These are phyloP conservation scores for Acromyrmex heyeri DNA, from an alignment of 1,140 invertebrate species.

Conservation along the genomic window DNA sequence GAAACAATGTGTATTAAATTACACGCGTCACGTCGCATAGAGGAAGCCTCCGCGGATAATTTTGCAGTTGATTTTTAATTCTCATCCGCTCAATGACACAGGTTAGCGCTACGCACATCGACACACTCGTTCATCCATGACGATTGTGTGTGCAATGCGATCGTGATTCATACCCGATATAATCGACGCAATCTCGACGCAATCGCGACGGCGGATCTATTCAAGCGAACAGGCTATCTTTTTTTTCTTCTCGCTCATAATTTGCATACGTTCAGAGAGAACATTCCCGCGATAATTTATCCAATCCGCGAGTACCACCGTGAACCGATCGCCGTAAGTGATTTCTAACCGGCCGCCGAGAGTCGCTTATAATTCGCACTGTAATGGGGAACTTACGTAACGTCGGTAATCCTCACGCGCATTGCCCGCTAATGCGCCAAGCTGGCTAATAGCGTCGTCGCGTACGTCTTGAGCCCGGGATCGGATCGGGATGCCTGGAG, in stretches of 20 bases:
- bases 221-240: not conserved
- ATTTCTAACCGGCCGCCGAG: conserved; percentile 54
- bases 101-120: conserved; percentile 55
- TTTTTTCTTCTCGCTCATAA: conserved; percentile 47
- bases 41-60: conserved; percentile 35
- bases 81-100: conserved; percentile 57
- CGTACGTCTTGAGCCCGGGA: not conserved
- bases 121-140: conserved; percentile 55
- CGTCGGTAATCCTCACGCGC: conserved; percentile 50
- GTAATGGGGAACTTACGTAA: conserved; percentile 51
- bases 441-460: conserved; percentile 50
- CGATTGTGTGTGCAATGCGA: conserved; percentile 41
- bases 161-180: conserved; percentile 62
- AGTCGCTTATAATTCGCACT: conserved; percentile 58
- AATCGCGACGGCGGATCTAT: conserved; percentile 52
- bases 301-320: not conserved
- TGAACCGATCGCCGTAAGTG: conserved; percentile 53
- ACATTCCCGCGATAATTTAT: conserved; percentile 58
- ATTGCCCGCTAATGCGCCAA: conserved; percentile 20
- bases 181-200: conserved; percentile 59
- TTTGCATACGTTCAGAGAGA: conserved; percentile 68
- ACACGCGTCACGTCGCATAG: conserved; percentile 43
- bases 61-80: conserved; percentile 50
- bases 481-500: not conserved
- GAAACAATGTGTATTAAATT: conserved; percentile 61